These are phyloP conservation scores for Pteropus alecto DNA, from an alignment of 2,113 vertebrate species.

Conservation along the genomic window DNA sequence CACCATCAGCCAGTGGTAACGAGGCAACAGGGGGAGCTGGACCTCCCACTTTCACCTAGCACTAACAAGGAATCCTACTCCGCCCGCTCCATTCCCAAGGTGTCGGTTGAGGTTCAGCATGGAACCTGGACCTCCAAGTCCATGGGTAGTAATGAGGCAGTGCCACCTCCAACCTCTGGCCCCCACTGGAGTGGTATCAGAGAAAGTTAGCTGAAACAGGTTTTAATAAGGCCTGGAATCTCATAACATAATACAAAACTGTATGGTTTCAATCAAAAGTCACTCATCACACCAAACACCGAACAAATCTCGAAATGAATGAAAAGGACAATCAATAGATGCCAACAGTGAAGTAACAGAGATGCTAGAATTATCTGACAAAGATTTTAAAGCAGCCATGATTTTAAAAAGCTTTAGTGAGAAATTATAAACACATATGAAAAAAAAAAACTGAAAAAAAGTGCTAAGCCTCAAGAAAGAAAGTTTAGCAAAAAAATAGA, in stretches of 20 bases:
- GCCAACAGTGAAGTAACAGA: background rate
- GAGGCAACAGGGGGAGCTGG: background rate
- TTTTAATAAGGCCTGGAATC: background rate
- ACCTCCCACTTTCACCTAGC: accelerated
- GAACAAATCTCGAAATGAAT: background rate
- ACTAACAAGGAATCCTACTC: background rate
- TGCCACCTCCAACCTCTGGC: no score
- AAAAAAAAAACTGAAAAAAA: background rate
- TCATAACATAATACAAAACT: background rate
- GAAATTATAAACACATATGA: background rate
- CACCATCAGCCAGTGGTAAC: background rate
- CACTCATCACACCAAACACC: background rate
- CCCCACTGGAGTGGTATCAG: background rate
- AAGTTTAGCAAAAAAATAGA: background rate
- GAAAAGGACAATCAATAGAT: background rate
- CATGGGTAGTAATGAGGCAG: background rate
- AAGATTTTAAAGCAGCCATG: background rate
- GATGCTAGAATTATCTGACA: background rate
- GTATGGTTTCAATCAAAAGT: background rate
- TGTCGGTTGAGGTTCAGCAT: background rate
- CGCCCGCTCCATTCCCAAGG: accelerated
- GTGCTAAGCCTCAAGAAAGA: background rate
- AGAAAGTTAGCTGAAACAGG: background rate
- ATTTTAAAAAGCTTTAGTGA: background rate
- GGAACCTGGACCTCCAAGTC: background rate